Conservation (phyloP, 92 coral and sea anemone genomes). For the Anthopleura xanthogrammica region DNA sequence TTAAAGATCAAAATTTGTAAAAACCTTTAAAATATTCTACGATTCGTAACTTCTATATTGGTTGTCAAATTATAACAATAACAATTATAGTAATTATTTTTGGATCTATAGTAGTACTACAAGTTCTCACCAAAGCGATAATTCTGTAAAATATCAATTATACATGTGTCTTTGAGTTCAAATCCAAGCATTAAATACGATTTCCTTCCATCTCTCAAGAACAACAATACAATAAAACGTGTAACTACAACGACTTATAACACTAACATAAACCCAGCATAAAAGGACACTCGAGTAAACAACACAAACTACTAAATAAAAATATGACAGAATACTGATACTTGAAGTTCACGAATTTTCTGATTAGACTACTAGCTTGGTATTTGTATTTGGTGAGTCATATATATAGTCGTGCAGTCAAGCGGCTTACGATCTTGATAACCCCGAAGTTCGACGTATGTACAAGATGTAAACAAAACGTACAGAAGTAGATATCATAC, state of each 20-base stretch:
- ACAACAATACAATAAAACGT: not conserved
- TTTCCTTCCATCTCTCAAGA: not conserved
- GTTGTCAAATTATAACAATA: too few species aligned
- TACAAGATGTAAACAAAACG: not conserved
- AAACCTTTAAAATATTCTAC: not conserved
- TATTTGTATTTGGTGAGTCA: not conserved
- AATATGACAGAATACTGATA: not conserved
- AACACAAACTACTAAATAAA: not conserved
- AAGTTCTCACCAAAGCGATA: not conserved
- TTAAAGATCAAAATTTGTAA: not conserved
- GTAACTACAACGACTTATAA: not conserved
- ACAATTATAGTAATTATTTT: too few species aligned
- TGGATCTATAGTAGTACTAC: not conserved
- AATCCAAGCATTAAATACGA: not conserved
- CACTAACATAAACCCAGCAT: not conserved
- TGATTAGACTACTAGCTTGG: not conserved
- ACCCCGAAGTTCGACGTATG: not conserved
- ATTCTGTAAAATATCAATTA: conserved; percentile 23
- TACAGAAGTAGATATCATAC: not conserved
- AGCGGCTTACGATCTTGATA: conserved; percentile 2
- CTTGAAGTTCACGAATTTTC: not conserved
- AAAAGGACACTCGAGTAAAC: conserved; percentile 28
- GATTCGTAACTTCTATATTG: too few species aligned
- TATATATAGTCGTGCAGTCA: not conserved
- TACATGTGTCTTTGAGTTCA: not conserved